These are phyloP conservation scores for Taphrorychus bicolor DNA, from an alignment of 2,888 invertebrate species.

Conservation along the genomic window DNA sequence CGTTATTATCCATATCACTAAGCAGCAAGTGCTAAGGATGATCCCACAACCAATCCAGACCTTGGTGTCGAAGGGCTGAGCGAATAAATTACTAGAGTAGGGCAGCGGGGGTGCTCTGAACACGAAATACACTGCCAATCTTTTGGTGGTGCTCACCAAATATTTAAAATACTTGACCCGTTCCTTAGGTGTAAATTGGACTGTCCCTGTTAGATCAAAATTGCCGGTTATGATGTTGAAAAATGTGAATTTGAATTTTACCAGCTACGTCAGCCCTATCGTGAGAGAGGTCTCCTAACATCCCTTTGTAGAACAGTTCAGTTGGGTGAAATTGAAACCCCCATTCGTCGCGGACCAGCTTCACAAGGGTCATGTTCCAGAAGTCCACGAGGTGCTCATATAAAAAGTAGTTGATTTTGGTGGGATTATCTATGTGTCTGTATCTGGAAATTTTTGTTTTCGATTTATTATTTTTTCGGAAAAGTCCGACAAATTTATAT, in stretches of 20 bases:
- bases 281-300: slow-evolving; percentile 65
- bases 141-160: slow-evolving; percentile 62
- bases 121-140: slow-evolving; percentile 64
- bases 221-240: no score
- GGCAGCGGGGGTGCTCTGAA: slow-evolving; percentile 72
- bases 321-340: slow-evolving; percentile 28
- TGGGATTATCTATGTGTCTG: slow-evolving; percentile 55
- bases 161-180: slow-evolving; percentile 60
- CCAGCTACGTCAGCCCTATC: slow-evolving; percentile 67
- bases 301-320: slow-evolving; percentile 64
- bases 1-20: slow-evolving; percentile 26
- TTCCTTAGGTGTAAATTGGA: slow-evolving; percentile 53
- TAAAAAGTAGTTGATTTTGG: slow-evolving; percentile 61
- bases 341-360: slow-evolving; percentile 21
- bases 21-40: slow-evolving; percentile 10
- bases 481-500: no score
- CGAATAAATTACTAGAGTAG: slow-evolving; percentile 67
- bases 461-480: background rate
- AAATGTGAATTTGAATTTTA: no score
- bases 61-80: slow-evolving; percentile 31
- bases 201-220: no score
- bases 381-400: slow-evolving; percentile 25
- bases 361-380: slow-evolving; percentile 35
- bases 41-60: slow-evolving; percentile 33
- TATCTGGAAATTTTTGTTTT: slow-evolving; percentile 33